Base-by-base conservation (phyloP, 2,797 vertebrate species). In the Acestrorhynchus altus region DNA sequence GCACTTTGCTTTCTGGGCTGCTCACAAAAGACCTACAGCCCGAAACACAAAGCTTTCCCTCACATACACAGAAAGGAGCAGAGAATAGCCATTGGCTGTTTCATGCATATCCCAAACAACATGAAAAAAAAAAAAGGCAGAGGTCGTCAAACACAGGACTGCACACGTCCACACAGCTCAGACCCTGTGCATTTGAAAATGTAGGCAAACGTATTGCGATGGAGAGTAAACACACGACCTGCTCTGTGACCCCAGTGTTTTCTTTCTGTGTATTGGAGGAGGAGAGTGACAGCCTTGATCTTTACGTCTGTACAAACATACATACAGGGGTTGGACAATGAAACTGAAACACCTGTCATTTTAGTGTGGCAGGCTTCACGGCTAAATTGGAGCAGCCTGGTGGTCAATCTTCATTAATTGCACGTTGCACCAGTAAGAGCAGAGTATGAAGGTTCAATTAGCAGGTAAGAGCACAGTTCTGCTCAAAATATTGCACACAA, bases 1-100 rank as follows among this genome's bases (percentile, higher is more conserved):
- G 71, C 83, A 84, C 18, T 72, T 80, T 80, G 39, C 52, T 76
- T 82, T 78, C 51, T 65, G 54, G 24, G n/a, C 8, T 28, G 46
- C 16, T 49, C 56, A 72, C 66, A 77, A 79, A 74, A 76, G 72
- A 40, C 42, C 22, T 56, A 56, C 51, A 69, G 56, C 22, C n/a
- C 24, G 60, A 69, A 72, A 28, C 24, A 76, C 77, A 77, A 84
- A 70, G 76, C 77, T 73, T 56, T 67, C n/a, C 35, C 35, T 31
- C 18, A 8, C 44, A n/a, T 9, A 61, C 8, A 51, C 4, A 79
- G 35, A 68, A 52, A 69, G 46, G 9, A 44, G 46, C 46, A 54
- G 13, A 44, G 40, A 72, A 56, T 11, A 54, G 12, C 8, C 72
- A 20, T 10, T 10, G 11, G 10, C 15, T 10, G 18, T 46, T 46